Evolutionary conservation across 1,140 invertebrate species (phyloP).

Genomic region (Potamilus streckersoni): DNA sequence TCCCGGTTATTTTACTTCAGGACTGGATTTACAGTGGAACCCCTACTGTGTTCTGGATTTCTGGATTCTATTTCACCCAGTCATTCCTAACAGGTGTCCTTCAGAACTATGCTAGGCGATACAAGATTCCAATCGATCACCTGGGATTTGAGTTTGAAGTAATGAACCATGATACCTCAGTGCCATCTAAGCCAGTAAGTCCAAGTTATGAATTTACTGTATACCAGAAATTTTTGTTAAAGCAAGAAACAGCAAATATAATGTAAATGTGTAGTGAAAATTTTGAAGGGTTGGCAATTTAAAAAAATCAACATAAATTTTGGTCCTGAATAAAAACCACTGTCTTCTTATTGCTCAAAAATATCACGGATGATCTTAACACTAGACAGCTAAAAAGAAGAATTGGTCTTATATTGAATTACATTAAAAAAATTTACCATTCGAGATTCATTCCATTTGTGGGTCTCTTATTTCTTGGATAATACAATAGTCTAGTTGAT

Average conservation of each 20-base stretch:
- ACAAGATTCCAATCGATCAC: slow-evolving; percentile 68
- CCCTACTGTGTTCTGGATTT: slow-evolving; percentile 67
- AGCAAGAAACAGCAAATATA: too few species aligned
- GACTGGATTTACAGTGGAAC: slow-evolving; percentile 63
- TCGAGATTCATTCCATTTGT: too few species aligned
- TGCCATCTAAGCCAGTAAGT: slow-evolving; percentile 61
- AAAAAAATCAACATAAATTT: too few species aligned
- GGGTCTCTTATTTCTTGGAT: too few species aligned
- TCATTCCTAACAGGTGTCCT: slow-evolving; percentile 68
- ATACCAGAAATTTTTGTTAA: too few species aligned
- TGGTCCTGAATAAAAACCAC: too few species aligned
- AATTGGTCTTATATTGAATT: too few species aligned
- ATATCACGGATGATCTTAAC: too few species aligned
- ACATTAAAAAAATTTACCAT: too few species aligned
- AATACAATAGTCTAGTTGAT: too few species aligned
- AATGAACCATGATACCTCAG: slow-evolving; percentile 49
- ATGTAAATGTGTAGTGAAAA: not conserved
- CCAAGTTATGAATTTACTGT: not conserved
- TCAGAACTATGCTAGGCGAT: slow-evolving; percentile 67
- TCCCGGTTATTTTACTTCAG: slow-evolving; percentile 31
- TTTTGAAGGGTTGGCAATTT: not conserved
- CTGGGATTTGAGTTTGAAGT: slow-evolving; percentile 67
- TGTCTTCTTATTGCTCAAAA: too few species aligned
- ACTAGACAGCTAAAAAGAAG: too few species aligned
- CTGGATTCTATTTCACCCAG: slow-evolving; percentile 70